Evolutionary conservation across 2,888 invertebrate species (phyloP), one percentile per base, ranked within the genome.

Genomic region (Abrostola tripartita): DNA sequence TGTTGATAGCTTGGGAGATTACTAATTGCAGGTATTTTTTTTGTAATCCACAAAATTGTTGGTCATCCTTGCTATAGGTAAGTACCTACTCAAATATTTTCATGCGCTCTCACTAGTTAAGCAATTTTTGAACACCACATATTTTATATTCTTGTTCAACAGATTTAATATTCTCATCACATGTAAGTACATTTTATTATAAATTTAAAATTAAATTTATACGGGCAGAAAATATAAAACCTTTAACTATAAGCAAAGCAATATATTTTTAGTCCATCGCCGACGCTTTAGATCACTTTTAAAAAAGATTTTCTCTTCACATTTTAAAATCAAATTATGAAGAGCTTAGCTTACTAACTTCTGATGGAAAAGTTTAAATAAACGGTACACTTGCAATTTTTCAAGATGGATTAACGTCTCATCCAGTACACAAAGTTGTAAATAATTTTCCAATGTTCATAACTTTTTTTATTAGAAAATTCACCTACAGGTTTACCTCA

Each of bases 291-390:
- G 77, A 59, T 68, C 52, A 50, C 63, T 78, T 58, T 72, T 50
- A 59, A 73, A 54, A 67, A 76, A 71, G 37, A 62, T 73, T 66
- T 79, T 71, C 56, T 62, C 44, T 57, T 63, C 70, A 64, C 68
- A 70, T 78, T 80, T 79, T 75, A 80, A 81, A 81, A 81, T 81
- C 68, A 76, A 75, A 77, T 79, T 76, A 79, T 68, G 60, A 53
- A 66, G 61, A 76, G 71, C 78, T 78, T 71, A 68, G 42, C 68
- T 71, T 44, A 42, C 74, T 74, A 76, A 76, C 75, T 76, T 76
- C 54, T 76, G 75, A 76, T 78, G 78, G 78, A 75, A 77, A 77
- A 77, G 76, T 78, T 77, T 67, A 69, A 76, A 69, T 52, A 65
- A 74, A 74, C 63, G 58, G 42, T 63, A 67, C 47, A 64, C 76